phyloP scores from a whole-genome alignment of 2,888 invertebrate genomes.

The Tipula vernalis region DNA sequence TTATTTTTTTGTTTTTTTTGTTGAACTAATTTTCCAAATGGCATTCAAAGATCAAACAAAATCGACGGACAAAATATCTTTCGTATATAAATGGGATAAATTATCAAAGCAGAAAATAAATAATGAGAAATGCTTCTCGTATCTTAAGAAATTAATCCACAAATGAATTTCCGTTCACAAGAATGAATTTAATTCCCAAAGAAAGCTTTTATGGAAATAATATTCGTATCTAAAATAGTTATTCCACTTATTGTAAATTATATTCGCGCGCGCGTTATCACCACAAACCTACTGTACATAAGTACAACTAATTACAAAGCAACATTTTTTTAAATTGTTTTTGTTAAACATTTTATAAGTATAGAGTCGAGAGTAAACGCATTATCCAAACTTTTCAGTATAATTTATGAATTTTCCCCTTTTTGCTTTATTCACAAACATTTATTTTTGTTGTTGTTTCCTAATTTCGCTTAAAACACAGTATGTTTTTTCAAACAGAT shows the following conservation, averaged over 20 bases:
- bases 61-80: not conserved
- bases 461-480: not conserved
- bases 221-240: not conserved
- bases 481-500: not conserved
- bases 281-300: not conserved
- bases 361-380: not conserved
- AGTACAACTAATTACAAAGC: not conserved
- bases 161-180: not conserved
- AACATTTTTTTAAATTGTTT: not conserved
- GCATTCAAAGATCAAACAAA: not conserved
- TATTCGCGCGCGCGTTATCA: not conserved
- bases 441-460: not conserved
- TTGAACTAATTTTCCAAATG: not conserved
- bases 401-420: not conserved
- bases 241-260: not conserved
- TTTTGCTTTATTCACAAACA: not conserved
- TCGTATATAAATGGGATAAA: not conserved
- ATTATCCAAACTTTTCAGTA: not conserved
- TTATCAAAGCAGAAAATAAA: not conserved
- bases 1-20: not conserved
- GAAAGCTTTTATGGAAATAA: not conserved
- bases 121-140: not conserved
- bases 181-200: not conserved
- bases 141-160: not conserved
- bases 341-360: not conserved